phyloP scores from a whole-genome alignment of 2,797 vertebrate species.

The Coluber constrictor region DNA sequence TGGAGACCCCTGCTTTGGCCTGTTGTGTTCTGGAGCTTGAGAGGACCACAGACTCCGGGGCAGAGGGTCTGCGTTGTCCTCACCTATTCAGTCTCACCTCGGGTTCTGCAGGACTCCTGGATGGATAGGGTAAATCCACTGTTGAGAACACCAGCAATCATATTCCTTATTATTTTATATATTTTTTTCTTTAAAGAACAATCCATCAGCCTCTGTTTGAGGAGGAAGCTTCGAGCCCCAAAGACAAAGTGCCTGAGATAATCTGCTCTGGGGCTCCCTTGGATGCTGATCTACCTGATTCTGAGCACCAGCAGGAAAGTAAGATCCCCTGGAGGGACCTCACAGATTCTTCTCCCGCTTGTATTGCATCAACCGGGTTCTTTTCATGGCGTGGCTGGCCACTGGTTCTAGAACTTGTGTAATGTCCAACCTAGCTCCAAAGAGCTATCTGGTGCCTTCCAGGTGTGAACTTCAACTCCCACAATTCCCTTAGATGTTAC shows the following conservation, averaged over 20 bases:
- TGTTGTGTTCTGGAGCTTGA: not conserved
- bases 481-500: not conserved
- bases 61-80: fast-evolving
- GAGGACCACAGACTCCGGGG: not conserved
- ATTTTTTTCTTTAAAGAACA: not conserved
- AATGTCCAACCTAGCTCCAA: not conserved
- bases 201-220: fast-evolving
- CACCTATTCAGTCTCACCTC: not conserved
- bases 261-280: fast-evolving
- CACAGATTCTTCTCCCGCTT: not conserved
- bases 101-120: not conserved
- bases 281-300: fast-evolving
- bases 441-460: not conserved
- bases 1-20: not conserved
- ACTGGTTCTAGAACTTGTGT: not conserved
- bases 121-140: fast-evolving
- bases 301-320: not conserved
- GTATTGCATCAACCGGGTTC: fast-evolving
- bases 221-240: fast-evolving
- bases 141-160: not conserved
- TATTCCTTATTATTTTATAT: too few relatives aligned
- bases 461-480: not conserved
- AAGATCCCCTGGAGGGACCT: not conserved
- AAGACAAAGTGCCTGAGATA: not conserved
- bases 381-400: not conserved